phyloP scores from a whole-genome alignment of 2,888 invertebrate species.

The Fragum fragum region DNA sequence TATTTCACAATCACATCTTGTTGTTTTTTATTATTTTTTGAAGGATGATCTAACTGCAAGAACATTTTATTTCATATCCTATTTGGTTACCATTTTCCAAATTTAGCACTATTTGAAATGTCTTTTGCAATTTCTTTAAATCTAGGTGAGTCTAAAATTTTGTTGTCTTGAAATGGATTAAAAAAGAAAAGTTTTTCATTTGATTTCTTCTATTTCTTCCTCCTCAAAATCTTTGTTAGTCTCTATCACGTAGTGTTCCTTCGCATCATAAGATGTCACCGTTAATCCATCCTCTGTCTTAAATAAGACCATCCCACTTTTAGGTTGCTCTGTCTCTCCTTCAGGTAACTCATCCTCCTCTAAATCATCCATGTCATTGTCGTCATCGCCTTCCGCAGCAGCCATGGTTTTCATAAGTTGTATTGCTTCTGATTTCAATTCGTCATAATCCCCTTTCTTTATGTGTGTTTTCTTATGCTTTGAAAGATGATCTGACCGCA shows the following conservation, averaged over 20 bases:
- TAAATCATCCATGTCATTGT: conserved; percentile 2
- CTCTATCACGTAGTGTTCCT: neutral
- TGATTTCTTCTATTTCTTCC: neutral
- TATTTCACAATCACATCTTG: no score
- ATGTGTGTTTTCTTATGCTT: conserved; percentile 96
- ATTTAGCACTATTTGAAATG: no score
- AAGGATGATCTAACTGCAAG: no score
- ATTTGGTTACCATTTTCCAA: no score
- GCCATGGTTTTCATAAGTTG: conserved; percentile 13
- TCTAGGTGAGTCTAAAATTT: no score
- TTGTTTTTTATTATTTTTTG: no score
- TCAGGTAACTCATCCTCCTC: conserved; percentile 9
- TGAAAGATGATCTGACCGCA: conserved; percentile 96
- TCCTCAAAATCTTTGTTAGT: neutral
- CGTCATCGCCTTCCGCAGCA: conserved; percentile 2
- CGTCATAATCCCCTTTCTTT: conserved; percentile 60
- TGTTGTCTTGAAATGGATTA: no score
- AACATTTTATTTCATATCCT: no score
- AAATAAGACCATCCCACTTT: neutral
- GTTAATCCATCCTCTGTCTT: neutral
- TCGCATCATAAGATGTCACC: neutral
- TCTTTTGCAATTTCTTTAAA: no score
- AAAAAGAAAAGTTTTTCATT: no score
- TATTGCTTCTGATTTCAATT: conserved; percentile 26
- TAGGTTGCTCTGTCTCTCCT: neutral